Base-by-base conservation (phyloP, 2,113 vertebrate genomes). In the Poecile atricapillus region DNA sequence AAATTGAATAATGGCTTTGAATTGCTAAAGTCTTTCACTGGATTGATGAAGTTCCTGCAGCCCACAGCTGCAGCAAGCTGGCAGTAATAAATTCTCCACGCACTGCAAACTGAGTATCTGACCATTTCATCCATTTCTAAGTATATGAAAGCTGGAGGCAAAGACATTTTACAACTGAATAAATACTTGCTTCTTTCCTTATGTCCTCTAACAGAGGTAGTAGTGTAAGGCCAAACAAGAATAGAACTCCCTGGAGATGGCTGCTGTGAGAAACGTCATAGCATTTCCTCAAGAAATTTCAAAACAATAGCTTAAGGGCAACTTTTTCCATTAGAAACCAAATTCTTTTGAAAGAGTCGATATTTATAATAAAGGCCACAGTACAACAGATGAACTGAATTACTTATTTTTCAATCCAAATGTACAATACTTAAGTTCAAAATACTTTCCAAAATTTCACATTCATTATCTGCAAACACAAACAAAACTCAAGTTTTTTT, bases 321-420 rank as follows among this genome's bases (percentile, higher is more conserved):
- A 81, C 64, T 75, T 94, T 92, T 92, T 89, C 95, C 86, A 91
- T 76, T 87, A 89, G 46, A 93, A 96, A 92, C 79, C 41, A 84
- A 87, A 77, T 49, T 91, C 71, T 92, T 94, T 81, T 89, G 84
- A 94, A 92, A 89, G 65, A 94, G 83, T 63, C 79, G 77, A 92
- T 95, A 91, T 84, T 96, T 95, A 82, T 68, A 87, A 84, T 93
- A 91, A 91, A 92, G 81, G 87, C 58, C 46, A 91, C 47, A 68
- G 64, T 71, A 78, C 15, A 65, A 69, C 79, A 95, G 44, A 93
- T 43, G 27, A 92, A 91, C 7, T 79, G 37, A 94, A 92, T 92
- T 92, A 94, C 37, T 71, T 44, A 71, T 37, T 71, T 87, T 95
- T 90, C 76, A 90, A 35, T 53, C 39, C 60, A 74, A 93, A 83